Base-by-base conservation (phyloP, 2,797 vertebrate genomes). In the Spheniscus humboldti region DNA sequence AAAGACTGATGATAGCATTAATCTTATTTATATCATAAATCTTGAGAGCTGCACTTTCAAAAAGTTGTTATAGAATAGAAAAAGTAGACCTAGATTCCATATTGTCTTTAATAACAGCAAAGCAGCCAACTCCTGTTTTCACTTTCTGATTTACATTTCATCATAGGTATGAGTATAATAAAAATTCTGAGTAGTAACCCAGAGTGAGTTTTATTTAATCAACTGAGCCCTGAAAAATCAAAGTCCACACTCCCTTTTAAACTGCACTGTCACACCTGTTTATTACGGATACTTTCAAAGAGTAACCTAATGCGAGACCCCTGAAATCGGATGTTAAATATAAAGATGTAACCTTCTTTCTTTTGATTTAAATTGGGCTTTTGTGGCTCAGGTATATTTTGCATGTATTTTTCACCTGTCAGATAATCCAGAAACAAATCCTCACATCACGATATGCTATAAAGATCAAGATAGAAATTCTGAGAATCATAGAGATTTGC, bases 391-490 rank as follows among this genome's bases (percentile, higher is more conserved):
- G 72, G 31, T 35, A 78, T 81, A 89, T 96, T 88, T 95, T 76
- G 50, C 63, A 66, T 68, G 48, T 88, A 93, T 87, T 96, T 96
- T 96, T 97, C 87, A 96, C 87, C 76, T 92, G 79, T 56, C 88
- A 95, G 80, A 95, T 95, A 97, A 94, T 90, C 20, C 75, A 97
- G 86, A 96, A 93, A 93, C 25, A 95, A 97, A 96, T 96, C 75
- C 71, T 87, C 56, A 82, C 75, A 95, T 96, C 88, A 92, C 95
- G 90, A 87, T 60, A 48, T 55, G 69, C 45, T 87, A 86, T 56
- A 97, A 97, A 97, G 92, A 97, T 94, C 84, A 97, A 96, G 92
- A 97, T 41, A 93, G 87, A 97, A 97, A 97, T 93, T 84, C 87
- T 72, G 67, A 94, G 88, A 97, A 97, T 95, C 95, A 96, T 7